phyloP scores from a whole-genome alignment of 2,797 vertebrate genomes.

The Rhinoraja longicauda region DNA sequence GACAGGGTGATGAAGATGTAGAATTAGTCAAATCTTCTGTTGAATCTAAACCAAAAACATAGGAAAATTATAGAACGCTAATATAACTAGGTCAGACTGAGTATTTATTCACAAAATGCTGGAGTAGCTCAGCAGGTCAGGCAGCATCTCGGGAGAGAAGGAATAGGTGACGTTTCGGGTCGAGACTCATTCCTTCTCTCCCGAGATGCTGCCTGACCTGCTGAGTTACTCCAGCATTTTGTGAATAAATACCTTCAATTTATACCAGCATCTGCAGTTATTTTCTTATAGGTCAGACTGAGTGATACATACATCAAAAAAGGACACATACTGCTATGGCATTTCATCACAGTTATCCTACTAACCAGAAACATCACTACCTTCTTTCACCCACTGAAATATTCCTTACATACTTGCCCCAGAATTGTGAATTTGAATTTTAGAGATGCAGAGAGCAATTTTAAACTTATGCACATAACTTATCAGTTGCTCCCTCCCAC shows the following conservation, averaged over 20 bases:
- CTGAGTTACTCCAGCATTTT: too few species aligned
- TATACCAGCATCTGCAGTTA: too few species aligned
- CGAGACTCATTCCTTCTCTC: too few species aligned
- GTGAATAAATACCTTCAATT: too few species aligned
- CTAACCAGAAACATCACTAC: neutral
- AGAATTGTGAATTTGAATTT: neutral
- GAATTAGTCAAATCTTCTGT: slow-evolving; percentile 29
- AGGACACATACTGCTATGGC: neutral
- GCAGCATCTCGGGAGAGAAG: too few species aligned
- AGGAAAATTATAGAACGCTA: neutral
- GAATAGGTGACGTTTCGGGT: too few species aligned
- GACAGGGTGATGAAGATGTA: neutral
- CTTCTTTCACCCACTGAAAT: neutral
- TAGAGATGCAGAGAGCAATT: neutral
- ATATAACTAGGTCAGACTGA: neutral
- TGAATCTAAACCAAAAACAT: slow-evolving; percentile 18
- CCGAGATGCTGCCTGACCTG: too few species aligned
- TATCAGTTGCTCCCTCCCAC: neutral
- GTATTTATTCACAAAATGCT: too few species aligned
- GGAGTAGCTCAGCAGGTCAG: too few species aligned
- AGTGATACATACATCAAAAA: neutral
- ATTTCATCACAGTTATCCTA: neutral
- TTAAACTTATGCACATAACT: neutral
- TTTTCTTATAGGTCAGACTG: too few species aligned
- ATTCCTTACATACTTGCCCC: neutral